These are phyloP conservation scores for Pipistrellus nathusii DNA, from an alignment of 2,797 vertebrate species.

Conservation along the genomic window DNA sequence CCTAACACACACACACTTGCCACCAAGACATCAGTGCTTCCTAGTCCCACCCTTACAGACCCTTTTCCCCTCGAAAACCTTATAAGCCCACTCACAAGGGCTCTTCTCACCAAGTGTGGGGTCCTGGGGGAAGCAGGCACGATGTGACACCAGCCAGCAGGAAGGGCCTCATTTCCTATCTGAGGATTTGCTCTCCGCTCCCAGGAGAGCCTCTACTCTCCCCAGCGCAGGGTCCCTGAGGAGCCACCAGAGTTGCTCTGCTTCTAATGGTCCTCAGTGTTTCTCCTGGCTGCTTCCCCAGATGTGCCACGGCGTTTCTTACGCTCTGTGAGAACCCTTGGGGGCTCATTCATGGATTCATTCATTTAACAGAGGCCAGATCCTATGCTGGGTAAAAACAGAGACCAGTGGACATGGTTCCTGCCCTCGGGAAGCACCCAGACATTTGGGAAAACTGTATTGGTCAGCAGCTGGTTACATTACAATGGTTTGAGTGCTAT, in stretches of 20 bases:
- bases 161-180: background rate
- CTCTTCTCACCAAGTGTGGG: background rate
- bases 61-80: background rate
- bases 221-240: background rate
- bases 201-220: background rate
- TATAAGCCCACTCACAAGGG: background rate
- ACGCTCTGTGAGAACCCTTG: background rate
- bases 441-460: background rate
- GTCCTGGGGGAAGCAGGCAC: background rate
- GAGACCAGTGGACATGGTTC: background rate
- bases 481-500: background rate
- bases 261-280: background rate
- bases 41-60: background rate
- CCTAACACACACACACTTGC: background rate
- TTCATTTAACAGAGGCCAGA: background rate
- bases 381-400: conserved; percentile 2
- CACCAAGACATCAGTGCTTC: background rate
- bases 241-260: background rate
- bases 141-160: background rate
- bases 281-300: background rate
- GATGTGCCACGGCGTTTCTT: background rate
- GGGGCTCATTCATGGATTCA: background rate
- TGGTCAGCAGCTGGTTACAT: background rate
- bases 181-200: background rate
- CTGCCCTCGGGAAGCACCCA: background rate